A percentile compares a stretch with the other conserved stretches of the same genome.
Conservation (phyloP, 1,140 invertebrate species). For the Zaprionus capensis region DNA sequence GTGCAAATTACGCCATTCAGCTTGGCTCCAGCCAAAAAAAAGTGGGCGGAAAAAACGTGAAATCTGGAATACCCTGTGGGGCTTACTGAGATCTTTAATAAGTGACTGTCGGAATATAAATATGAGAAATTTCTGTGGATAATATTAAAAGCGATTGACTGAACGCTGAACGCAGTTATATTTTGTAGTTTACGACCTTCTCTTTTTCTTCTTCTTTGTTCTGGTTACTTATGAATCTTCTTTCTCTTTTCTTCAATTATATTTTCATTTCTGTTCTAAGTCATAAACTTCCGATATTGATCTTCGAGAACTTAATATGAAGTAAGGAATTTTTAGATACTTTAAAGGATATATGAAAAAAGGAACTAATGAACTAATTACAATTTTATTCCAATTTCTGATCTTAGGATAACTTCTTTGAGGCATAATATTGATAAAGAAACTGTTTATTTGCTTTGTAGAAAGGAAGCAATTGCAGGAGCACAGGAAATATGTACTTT, state of each 20-base stretch:
- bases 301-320: no score
- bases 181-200: background rate
- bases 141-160: background rate
- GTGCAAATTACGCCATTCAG: conserved; percentile 74
- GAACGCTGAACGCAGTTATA: background rate
- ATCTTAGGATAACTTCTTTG: no score
- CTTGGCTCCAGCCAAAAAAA: background rate
- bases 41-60: background rate
- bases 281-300: no score
- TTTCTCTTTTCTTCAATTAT: no score
- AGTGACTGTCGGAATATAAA: background rate
- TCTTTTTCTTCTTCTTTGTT: background rate
- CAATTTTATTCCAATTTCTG: no score
- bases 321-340: no score
- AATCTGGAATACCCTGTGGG: background rate
- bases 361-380: no score
- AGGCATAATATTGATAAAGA: no score
- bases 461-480: no score
- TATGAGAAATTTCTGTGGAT: background rate
- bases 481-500: no score
- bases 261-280: background rate
- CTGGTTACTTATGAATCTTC: no score
- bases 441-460: no score
- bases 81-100: background rate
- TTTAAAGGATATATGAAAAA: background rate